phyloP scores from a whole-genome alignment of 1,140 invertebrate genomes.

The Musca domestica region DNA sequence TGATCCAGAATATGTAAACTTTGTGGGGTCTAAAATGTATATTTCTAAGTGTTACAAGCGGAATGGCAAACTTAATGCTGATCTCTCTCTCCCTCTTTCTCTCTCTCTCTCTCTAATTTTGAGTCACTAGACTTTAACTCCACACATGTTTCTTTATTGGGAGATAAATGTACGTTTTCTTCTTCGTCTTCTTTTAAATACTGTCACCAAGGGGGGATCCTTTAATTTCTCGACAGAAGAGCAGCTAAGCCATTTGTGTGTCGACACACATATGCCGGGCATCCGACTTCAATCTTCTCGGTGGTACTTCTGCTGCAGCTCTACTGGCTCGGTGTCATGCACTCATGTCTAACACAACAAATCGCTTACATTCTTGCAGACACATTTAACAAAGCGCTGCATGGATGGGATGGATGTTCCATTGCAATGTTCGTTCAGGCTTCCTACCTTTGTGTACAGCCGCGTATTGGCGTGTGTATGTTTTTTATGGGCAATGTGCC shows the following conservation, averaged over 20 bases:
- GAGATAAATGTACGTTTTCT: neutral
- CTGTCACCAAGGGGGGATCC: constrained; percentile 28
- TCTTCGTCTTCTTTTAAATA: neutral
- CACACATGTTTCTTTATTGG: neutral
- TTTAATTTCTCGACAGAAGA: constrained; percentile 10
- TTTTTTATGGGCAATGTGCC: no score
- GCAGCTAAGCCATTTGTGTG: constrained; percentile 19
- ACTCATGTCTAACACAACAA: constrained; percentile 43
- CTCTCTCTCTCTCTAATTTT: no score
- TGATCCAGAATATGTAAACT: no score
- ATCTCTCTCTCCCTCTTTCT: no score
- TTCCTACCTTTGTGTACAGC: neutral
- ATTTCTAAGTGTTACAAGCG: no score
- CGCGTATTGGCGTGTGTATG: no score
- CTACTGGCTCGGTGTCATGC: constrained; percentile 9
- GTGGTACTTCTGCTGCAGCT: neutral
- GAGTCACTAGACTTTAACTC: no score
- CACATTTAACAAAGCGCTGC: constrained; percentile 37
- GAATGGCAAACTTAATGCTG: no score
- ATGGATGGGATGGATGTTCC: constrained; percentile 33
- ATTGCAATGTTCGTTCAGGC: neutral
- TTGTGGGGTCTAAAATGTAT: no score
- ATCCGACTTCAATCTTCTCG: neutral
- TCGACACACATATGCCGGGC: neutral
- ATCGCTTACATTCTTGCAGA: constrained; percentile 44